Evolutionary conservation across 1,140 invertebrate species (phyloP).

Genomic region (Ruditapes philippinarum): DNA sequence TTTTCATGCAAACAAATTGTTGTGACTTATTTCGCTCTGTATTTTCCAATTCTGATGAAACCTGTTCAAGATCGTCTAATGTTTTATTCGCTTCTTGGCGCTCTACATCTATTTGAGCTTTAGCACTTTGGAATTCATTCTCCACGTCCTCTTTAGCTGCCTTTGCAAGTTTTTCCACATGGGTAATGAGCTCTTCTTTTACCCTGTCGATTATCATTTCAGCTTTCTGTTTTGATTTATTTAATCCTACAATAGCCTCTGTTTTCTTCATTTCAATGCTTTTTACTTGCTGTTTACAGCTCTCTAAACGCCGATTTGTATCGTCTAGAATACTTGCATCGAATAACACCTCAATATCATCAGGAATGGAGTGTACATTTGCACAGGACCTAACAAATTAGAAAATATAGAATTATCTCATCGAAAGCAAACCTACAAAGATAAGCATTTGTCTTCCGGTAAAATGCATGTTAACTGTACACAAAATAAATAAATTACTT

Average conservation of each 20-base stretch:
- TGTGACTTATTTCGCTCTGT: constrained; percentile 7
- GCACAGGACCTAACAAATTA: neutral
- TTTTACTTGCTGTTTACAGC: neutral
- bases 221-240: neutral
- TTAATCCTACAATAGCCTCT: neutral
- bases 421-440: no score
- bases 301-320: neutral
- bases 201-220: neutral
- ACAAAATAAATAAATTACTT: no score
- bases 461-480: no score
- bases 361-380: neutral
- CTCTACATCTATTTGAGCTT: neutral
- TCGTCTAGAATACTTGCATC: neutral
- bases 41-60: neutral
- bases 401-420: no score
- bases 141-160: neutral
- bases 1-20: constrained; percentile 27
- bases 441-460: no score
- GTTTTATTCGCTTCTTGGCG: neutral
- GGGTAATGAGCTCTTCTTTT: neutral
- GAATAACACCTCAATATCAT: neutral
- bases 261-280: neutral
- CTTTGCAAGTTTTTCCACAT: neutral
- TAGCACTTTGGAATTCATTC: neutral
- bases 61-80: neutral